Evolutionary conservation across 2,113 vertebrate genomes (phyloP), one percentile per base, ranked within the genome.

Genomic region (Gymnocephalus cernua): DNA sequence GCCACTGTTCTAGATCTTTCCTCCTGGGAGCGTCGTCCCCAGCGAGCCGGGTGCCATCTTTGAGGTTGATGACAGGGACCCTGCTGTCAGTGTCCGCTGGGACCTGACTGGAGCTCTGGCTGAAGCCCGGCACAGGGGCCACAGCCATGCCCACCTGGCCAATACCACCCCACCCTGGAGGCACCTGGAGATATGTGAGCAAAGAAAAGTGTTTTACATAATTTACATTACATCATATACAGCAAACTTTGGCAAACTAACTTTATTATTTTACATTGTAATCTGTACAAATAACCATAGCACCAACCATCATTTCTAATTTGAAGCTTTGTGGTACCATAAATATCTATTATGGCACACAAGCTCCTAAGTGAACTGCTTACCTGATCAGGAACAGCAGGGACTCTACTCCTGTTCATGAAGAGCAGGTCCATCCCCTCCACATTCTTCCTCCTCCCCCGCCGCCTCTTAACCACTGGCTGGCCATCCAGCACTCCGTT

Each of bases 371-470:
- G 25, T 47, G 4, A 35, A 11, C 4, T 7, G 23, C 94, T 95
- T 92, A 99, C 98, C 86, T 97, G 96, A 74, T 98, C 97, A 62
- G 95, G 86, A 58, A 59, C 77, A 50, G 79, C 62, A 74, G 96
- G 92, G 68, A 93, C 92, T 90, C 94, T 96, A 88, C 83, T 97
- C 92, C 86, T 96, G 80, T 97, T 99, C 93, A 97, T 94, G 83
- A 97, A 97, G 63, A 99, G 96, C 54, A 97, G 93, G 92, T 99
- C 97, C 91, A 97, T 95, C 29, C 97, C 97, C 87, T 99, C 98
- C 47, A 99, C 97, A 5, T 99, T 99, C 96, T 97, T 99, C 84
- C 97, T 97, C 82, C 98, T 95, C 67, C 98, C 98, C 77, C 98
- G 95, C 62, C 96, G 94, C 93, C 96, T 98, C 93, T 99, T 99